Evolutionary conservation across 2,797 vertebrate genomes (phyloP).

Genomic region (Balearica regulorum): DNA sequence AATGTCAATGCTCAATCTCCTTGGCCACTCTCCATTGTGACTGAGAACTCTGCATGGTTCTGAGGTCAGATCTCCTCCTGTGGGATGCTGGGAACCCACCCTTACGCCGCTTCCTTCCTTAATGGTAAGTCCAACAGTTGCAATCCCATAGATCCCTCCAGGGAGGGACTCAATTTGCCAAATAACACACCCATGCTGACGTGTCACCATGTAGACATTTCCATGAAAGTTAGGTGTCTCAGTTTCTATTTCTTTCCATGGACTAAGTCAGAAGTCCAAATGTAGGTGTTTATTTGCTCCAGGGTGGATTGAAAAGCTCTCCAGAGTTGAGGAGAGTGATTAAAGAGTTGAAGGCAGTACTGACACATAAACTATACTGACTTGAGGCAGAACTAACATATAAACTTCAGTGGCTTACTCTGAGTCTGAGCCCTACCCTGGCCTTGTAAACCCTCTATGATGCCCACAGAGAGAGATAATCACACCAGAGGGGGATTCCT

Average conservation of each 20-base stretch:
- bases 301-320: not conserved
- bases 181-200: not conserved
- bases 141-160: not conserved
- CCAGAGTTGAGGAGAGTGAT: not conserved
- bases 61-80: not conserved
- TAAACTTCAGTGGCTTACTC: not conserved
- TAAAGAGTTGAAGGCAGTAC: not conserved
- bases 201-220: accelerated
- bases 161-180: not conserved
- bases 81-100: not conserved
- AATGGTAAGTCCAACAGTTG: not conserved
- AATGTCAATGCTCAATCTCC: not conserved
- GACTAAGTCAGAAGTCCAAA: not conserved
- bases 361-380: not conserved
- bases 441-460: not conserved
- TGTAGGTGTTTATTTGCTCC: not conserved
- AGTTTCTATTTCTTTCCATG: not conserved
- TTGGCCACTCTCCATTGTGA: not conserved
- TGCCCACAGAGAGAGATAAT: not conserved
- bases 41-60: not conserved
- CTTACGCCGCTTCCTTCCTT: not conserved
- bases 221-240: not conserved
- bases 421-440: not conserved
- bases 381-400: not conserved
- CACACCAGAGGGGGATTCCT: not conserved